A percentile compares a stretch with the other conserved stretches of the same genome.
Conservation (phyloP, 37 sponge, comb jelly and placozoan species). For the Chondrilla cf. caribensis region DNA sequence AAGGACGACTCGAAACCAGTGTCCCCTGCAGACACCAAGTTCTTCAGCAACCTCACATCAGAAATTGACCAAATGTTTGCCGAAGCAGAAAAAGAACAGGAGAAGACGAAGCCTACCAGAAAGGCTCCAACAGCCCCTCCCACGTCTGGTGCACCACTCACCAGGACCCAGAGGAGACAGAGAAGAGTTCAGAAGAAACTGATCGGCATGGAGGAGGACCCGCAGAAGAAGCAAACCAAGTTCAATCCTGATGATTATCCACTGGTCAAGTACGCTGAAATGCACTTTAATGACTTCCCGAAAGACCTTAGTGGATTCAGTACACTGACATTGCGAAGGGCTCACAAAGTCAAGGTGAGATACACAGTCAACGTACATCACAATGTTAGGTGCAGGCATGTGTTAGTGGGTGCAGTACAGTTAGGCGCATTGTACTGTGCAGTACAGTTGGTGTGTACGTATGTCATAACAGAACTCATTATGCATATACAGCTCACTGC, state of each 20-base stretch:
- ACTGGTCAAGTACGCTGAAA: slow-evolving; percentile 87
- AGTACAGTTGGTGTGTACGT: too few species aligned
- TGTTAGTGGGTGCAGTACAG: too few species aligned
- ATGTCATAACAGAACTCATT: too few species aligned
- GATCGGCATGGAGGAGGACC: slow-evolving; percentile 71
- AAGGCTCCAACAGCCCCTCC: slow-evolving; percentile 33
- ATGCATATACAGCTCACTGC: too few species aligned
- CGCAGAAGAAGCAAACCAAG: slow-evolving; percentile 30
- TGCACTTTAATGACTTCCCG: slow-evolving; percentile 91
- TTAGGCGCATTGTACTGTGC: too few species aligned
- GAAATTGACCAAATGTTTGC: slow-evolving; percentile 75
- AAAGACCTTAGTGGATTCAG: slow-evolving; percentile 74
- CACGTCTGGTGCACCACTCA: slow-evolving; percentile 32
- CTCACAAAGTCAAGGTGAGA: slow-evolving; percentile 33
- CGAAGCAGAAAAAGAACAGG: slow-evolving; percentile 34
- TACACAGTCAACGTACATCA: background rate
- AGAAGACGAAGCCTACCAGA: slow-evolving; percentile 38
- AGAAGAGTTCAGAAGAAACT: slow-evolving; percentile 85
- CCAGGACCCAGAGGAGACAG: slow-evolving; percentile 76
- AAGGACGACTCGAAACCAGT: slow-evolving; percentile 47
- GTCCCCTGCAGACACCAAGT: slow-evolving; percentile 52
- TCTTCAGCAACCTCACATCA: slow-evolving; percentile 44
- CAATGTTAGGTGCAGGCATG: too few species aligned
- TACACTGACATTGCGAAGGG: slow-evolving; percentile 58
- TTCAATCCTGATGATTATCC: slow-evolving; percentile 77